These are phyloP conservation scores for Heterochromis multidens DNA, from an alignment of 2,113 vertebrate genomes.

Conservation along the genomic window DNA sequence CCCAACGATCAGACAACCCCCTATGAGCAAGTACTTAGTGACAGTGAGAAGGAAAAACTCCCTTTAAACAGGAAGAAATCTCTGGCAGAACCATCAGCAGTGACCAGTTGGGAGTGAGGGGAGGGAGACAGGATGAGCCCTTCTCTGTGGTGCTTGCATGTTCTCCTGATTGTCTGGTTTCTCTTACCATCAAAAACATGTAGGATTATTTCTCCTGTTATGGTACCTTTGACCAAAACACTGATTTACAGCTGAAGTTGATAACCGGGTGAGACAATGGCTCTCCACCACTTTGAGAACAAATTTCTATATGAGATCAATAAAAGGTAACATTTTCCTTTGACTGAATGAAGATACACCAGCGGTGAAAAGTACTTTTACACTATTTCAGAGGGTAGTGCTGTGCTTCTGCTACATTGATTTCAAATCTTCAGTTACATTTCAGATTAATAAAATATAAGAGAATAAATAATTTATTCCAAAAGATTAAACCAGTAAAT, in stretches of 20 bases:
- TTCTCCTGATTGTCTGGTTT: not conserved
- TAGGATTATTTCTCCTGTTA: not conserved
- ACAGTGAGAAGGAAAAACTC: too few relatives aligned
- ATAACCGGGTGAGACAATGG: rapidly evolving
- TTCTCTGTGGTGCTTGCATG: not conserved
- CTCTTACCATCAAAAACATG: not conserved
- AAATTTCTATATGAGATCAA: too few relatives aligned
- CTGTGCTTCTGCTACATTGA: not conserved
- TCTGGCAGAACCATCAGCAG: too few relatives aligned
- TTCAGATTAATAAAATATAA: not conserved
- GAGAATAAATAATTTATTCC: not conserved
- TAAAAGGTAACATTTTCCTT: not conserved
- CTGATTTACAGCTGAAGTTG: not conserved
- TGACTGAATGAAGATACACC: not conserved
- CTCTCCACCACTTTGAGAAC: rapidly evolving
- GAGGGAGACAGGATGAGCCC: too few relatives aligned
- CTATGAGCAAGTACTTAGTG: too few relatives aligned
- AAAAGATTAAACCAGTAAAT: not conserved
- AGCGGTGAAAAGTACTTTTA: not conserved
- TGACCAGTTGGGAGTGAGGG: too few relatives aligned
- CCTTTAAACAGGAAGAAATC: too few relatives aligned
- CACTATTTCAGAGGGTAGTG: not conserved
- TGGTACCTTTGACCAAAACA: rapidly evolving
- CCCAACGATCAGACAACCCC: too few relatives aligned
- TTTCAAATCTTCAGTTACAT: not conserved